Percentiles rank a stretch among this genome's conserved stretches.
Conservation (phyloP, 2,888 invertebrate species). For the Phaedon cochleariae region DNA sequence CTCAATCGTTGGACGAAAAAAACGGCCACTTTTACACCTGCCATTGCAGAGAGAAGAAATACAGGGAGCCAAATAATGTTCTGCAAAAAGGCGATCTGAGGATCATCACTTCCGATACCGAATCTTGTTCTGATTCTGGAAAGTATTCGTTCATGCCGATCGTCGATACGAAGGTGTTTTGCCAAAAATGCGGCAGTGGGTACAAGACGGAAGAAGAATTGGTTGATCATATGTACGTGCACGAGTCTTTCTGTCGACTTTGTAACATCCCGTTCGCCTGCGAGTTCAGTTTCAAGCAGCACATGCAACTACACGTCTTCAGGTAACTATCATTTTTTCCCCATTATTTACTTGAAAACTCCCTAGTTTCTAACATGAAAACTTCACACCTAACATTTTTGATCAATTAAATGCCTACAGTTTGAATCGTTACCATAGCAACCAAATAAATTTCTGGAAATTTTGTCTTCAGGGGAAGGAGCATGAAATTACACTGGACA, state of each 20-base stretch:
- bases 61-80: slow-evolving; percentile 4
- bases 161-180: slow-evolving; percentile 45
- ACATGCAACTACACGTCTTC: slow-evolving; percentile 44
- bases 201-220: slow-evolving; percentile 46
- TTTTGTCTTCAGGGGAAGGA: too few species aligned
- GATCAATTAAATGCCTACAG: too few species aligned
- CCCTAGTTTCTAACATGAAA: too few species aligned
- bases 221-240: slow-evolving; percentile 46
- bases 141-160: slow-evolving; percentile 34
- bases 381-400: too few species aligned
- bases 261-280: slow-evolving; percentile 46
- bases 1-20: slow-evolving; percentile 42
- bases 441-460: too few species aligned
- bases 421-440: too few species aligned
- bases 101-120: slow-evolving; percentile 48
- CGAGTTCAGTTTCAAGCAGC: slow-evolving; percentile 43
- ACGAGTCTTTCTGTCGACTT: slow-evolving; percentile 47
- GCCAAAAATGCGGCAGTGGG: slow-evolving; percentile 49
- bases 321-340: neutral
- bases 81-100: slow-evolving; percentile 33
- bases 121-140: slow-evolving; percentile 48
- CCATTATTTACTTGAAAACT: too few species aligned
- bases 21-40: slow-evolving; percentile 48
- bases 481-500: too few species aligned
- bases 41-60: slow-evolving; percentile 38